Evolutionary conservation across 2,888 invertebrate species (phyloP).

Genomic region (Spilosoma lubricipeda): DNA sequence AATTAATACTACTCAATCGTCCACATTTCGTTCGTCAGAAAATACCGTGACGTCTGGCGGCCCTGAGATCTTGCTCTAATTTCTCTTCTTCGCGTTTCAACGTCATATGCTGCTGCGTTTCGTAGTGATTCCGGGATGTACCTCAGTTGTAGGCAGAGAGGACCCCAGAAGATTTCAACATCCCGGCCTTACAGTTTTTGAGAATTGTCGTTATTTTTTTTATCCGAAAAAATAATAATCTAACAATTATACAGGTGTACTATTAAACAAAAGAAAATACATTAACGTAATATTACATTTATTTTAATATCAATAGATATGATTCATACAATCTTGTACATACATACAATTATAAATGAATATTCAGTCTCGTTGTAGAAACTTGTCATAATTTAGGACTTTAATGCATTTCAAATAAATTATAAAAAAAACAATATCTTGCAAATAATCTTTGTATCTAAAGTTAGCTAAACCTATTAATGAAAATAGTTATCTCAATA

Average conservation of each 20-base stretch:
- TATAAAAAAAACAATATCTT: neutral
- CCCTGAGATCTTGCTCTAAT: no score
- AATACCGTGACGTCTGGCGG: no score
- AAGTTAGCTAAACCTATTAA: neutral
- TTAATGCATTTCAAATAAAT: neutral
- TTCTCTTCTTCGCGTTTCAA: no score
- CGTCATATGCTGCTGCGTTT: no score
- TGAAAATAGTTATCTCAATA: neutral
- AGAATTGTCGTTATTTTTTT: neutral
- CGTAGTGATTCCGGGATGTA: no score
- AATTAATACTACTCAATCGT: no score
- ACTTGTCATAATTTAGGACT: constrained; percentile 11
- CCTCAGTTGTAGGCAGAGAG: no score
- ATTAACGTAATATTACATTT: constrained; percentile 8
- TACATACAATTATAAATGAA: constrained; percentile 18
- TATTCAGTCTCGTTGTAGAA: neutral
- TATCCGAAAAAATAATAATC: neutral
- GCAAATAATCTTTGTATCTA: neutral
- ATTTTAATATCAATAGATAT: constrained; percentile 7
- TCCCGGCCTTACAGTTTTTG: neutral
- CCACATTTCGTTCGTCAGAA: no score
- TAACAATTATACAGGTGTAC: neutral
- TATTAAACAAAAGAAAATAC: neutral
- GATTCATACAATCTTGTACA: constrained; percentile 35
- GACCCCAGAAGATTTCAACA: no score